These are phyloP conservation scores for Salpingus planirostris DNA, from an alignment of 2,888 invertebrate genomes.

Conservation along the genomic window DNA sequence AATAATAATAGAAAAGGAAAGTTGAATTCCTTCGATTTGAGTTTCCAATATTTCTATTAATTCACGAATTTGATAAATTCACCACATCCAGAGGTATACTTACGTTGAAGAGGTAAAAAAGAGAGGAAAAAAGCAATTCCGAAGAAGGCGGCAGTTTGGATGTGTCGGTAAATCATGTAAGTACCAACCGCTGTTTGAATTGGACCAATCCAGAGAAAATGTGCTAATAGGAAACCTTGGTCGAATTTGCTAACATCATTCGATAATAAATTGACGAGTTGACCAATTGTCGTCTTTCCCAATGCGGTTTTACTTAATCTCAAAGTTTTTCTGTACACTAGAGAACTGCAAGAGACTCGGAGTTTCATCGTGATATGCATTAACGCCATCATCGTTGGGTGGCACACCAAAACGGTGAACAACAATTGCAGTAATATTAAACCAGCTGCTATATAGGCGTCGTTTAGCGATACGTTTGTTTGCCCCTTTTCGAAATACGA, in stretches of 20 bases:
- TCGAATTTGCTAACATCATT: slow-evolving; percentile 75
- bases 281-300: slow-evolving; percentile 49
- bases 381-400: slow-evolving; percentile 85
- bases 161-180: slow-evolving; percentile 44
- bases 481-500: slow-evolving; percentile 48
- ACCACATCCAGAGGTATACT: slow-evolving; percentile 17
- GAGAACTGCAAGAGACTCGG: slow-evolving; percentile 70
- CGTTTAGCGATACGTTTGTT: slow-evolving; percentile 31
- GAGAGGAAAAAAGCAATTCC: slow-evolving; percentile 41
- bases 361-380: slow-evolving; percentile 79
- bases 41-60: too few relatives aligned
- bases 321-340: slow-evolving; percentile 67
- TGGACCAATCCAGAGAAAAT: slow-evolving; percentile 70
- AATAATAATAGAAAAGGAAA: too few relatives aligned
- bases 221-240: slow-evolving; percentile 77
- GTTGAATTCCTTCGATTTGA: too few relatives aligned
- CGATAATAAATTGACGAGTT: slow-evolving; percentile 46
- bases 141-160: slow-evolving; percentile 40
- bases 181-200: slow-evolving; percentile 52
- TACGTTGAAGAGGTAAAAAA: slow-evolving; percentile 39
- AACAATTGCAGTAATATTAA: slow-evolving; percentile 49
- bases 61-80: too few relatives aligned
- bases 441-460: slow-evolving; percentile 69
- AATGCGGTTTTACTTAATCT: slow-evolving; percentile 46
- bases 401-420: slow-evolving; percentile 29